phyloP scores from a whole-genome alignment of 92 coral and sea anemone species.

The Palythoa grandiflora region DNA sequence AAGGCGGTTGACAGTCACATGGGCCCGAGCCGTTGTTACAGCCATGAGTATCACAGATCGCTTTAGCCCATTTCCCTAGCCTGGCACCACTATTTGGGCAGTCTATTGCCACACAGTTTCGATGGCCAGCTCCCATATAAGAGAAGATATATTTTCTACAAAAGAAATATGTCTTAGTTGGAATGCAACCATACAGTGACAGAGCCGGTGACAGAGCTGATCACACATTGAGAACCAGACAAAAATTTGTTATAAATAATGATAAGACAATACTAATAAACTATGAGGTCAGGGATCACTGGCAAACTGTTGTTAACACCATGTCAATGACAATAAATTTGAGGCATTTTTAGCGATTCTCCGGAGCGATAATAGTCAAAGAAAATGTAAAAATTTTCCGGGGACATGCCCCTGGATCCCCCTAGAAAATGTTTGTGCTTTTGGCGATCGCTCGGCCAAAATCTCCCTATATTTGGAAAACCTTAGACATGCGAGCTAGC shows the following conservation, averaged over 20 bases:
- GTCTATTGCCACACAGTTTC: slow-evolving; percentile 63
- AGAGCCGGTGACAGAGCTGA: slow-evolving; percentile 16
- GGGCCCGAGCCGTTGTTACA: slow-evolving; percentile 56
- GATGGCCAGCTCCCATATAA: slow-evolving; percentile 63
- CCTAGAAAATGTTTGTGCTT: neutral
- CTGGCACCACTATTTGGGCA: slow-evolving; percentile 63
- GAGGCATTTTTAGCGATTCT: slow-evolving; percentile 11
- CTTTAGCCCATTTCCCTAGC: slow-evolving; percentile 63
- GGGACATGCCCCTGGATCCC: slow-evolving; percentile 7
- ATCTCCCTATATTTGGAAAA: slow-evolving; percentile 3
- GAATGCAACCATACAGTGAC: slow-evolving; percentile 39
- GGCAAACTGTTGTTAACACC: slow-evolving; percentile 13
- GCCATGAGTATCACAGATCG: slow-evolving; percentile 56
- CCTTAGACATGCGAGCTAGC: slow-evolving; percentile 7
- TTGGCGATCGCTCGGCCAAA: slow-evolving; percentile 8
- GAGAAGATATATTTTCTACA: slow-evolving; percentile 13
- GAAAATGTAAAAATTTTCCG: neutral
- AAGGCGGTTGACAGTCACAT: slow-evolving; percentile 67
- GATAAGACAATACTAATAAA: slow-evolving; percentile 8
- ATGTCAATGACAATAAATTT: slow-evolving; percentile 12
- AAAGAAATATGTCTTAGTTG: slow-evolving; percentile 61
- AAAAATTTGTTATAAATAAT: slow-evolving; percentile 9
- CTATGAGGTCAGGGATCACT: slow-evolving; percentile 14
- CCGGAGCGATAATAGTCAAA: slow-evolving; percentile 6
- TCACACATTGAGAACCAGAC: slow-evolving; percentile 16